Evolutionary conservation across 2,797 vertebrate genomes (phyloP).

Genomic region (Enteromius viviparus): DNA sequence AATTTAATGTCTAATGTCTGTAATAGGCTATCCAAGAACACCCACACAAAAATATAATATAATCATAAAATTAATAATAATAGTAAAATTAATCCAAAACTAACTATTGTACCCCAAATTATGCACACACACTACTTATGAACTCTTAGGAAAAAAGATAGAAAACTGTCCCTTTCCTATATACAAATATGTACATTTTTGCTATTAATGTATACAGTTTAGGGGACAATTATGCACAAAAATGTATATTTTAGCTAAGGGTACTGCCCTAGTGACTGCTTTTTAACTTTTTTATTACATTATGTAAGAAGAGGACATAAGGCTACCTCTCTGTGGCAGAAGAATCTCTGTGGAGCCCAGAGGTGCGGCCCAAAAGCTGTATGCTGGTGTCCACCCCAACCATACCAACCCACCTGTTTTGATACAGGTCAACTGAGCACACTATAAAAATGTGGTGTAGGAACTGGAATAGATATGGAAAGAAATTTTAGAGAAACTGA

Average conservation of each 20-base stretch:
- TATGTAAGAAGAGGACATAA: not conserved
- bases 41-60: not conserved
- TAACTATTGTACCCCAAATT: not conserved
- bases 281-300: not conserved
- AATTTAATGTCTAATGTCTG: too few species aligned
- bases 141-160: not conserved
- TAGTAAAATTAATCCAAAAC: too few species aligned
- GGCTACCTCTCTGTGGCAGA: not conserved
- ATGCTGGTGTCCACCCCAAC: too few species aligned
- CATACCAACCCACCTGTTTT: not conserved
- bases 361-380: too few species aligned
- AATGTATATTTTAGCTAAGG: not conserved
- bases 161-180: not conserved
- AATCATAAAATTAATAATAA: too few species aligned
- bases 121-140: not conserved
- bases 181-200: not conserved
- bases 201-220: not conserved
- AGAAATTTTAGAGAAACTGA: not conserved
- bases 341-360: too few species aligned
- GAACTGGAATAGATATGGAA: not conserved
- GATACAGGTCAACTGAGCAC: too few species aligned
- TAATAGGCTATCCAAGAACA: not conserved
- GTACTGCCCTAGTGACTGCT: not conserved
- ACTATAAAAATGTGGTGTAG: not conserved
- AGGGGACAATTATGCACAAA: not conserved